Percentiles rank a stretch among this genome's conserved stretches.
Evolutionary conservation across 23 tunicate species (phyloP).

Genomic region (Trididemnum clinides): DNA sequence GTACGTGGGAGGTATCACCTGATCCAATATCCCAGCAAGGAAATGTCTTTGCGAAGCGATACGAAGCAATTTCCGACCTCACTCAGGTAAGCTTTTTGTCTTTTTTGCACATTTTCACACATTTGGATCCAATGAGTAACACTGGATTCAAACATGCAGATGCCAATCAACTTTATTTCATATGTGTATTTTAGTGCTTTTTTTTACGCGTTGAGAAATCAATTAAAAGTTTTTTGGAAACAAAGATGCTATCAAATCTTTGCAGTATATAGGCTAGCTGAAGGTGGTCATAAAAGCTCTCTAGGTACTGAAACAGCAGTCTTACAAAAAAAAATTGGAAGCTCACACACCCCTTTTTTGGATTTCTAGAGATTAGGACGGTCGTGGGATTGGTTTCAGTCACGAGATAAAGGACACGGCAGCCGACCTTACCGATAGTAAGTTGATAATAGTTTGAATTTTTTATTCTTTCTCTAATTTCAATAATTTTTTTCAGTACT

Average conservation of each 20-base stretch:
- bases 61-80: constrained; percentile 63
- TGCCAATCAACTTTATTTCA: too few relatives aligned
- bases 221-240: too few relatives aligned
- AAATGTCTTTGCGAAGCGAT: constrained; percentile 70
- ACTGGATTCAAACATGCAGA: too few relatives aligned
- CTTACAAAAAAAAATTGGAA: too few relatives aligned
- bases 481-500: constrained; percentile 58
- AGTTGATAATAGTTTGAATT: not conserved
- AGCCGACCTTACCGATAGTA: constrained; percentile 71
- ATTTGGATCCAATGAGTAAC: not conserved
- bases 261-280: too few relatives aligned
- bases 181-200: too few relatives aligned
- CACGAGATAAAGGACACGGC: constrained; percentile 64
- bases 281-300: too few relatives aligned
- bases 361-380: constrained; percentile 73
- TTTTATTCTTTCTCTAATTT: not conserved
- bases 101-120: not conserved
- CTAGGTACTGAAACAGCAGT: too few relatives aligned
- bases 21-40: constrained; percentile 75
- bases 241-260: too few relatives aligned
- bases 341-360: too few relatives aligned
- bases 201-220: too few relatives aligned
- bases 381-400: constrained; percentile 94
- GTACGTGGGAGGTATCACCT: constrained; percentile 69
- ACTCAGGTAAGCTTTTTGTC: constrained; percentile 46